Evolutionary conservation across 2,113 vertebrate genomes (phyloP), one percentile per base, ranked within the genome.

Genomic region (Colossoma macropomum): DNA sequence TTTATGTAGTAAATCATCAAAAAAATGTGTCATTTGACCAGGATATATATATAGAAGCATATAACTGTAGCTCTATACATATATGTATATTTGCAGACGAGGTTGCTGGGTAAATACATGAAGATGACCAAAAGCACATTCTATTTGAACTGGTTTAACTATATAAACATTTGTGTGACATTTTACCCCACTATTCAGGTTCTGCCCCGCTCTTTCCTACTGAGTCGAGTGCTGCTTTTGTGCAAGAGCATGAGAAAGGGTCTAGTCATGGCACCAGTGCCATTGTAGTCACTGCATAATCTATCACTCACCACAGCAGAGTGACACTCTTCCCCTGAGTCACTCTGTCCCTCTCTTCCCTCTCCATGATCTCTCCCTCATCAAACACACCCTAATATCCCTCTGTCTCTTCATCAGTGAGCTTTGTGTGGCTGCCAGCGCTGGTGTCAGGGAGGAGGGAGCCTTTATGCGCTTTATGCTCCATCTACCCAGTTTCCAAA

Each of bases 301-400:
- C 45, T 32, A 84, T 81, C 48, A 75, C 23, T 66, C 71, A 16
- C 0, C 21, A 52, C 41, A 62, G 52, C n/a, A 59, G 76, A 30
- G 17, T 12, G 59, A 74, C 60, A 56, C 17, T 75, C 56, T 38
- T 41, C 17, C 8, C 34, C 45, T 23, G 12, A 45, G 12, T 60
- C 45, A 68, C 70, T 23, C 30, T 27, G 25, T 77, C 48, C 27
- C 48, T 72, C 50, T 66, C 45, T 52, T 48, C 62, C 16, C 27
- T 75, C 60, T 69, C 32, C 62, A 45, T 79, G 12, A 27, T 62
- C 34, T 30, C 30, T 5, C 27, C 41, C 38, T 73, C 69, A 15
- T n/a, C 54, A 62, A 63, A 23, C 19, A 30, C 3, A 62, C 52
- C 23, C 19, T 19, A 41, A 76, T 71, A 77, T 63, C 32, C 25